These are phyloP conservation scores for Baronia brevicornis DNA, from an alignment of 2,888 invertebrate species.

Conservation along the genomic window DNA sequence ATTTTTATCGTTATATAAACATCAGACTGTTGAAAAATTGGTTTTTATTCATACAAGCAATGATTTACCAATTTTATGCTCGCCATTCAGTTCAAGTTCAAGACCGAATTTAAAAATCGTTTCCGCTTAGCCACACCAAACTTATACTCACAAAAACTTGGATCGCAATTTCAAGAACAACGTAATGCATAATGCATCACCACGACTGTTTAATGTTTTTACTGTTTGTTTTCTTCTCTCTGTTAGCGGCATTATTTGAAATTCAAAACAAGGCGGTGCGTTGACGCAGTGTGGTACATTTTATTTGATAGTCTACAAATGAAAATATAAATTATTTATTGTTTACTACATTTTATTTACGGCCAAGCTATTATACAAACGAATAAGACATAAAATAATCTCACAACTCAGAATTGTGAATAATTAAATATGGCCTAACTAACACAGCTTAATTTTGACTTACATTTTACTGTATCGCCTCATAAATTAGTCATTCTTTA, in stretches of 20 bases:
- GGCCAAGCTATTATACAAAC: no score
- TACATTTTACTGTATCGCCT: no score
- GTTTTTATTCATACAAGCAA: constrained; percentile 5
- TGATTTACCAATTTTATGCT: constrained; percentile 9
- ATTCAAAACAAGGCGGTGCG: constrained; percentile 7
- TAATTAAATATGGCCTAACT: no score
- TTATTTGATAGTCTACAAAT: constrained; percentile 5
- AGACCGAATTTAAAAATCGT: constrained; percentile 26
- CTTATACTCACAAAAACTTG: constrained; percentile 21
- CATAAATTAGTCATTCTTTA: no score
- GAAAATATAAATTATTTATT: constrained; percentile 14
- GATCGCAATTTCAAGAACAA: constrained; percentile 5
- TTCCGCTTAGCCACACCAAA: constrained; percentile 21
- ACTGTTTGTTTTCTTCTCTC: constrained; percentile 5
- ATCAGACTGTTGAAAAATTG: background rate
- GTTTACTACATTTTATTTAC: constrained; percentile 7
- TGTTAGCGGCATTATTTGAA: constrained; percentile 10
- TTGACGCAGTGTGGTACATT: constrained; percentile 7
- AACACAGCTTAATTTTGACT: no score
- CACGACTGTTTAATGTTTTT: constrained; percentile 3
- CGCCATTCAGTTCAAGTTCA: constrained; percentile 27
- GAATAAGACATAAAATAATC: no score
- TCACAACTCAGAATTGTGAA: no score
- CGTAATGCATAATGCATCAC: constrained; percentile 11
- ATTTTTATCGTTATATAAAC: constrained; percentile 11